These are phyloP conservation scores for Dasyornis broadbenti DNA, from an alignment of 2,113 vertebrate species.

Conservation along the genomic window DNA sequence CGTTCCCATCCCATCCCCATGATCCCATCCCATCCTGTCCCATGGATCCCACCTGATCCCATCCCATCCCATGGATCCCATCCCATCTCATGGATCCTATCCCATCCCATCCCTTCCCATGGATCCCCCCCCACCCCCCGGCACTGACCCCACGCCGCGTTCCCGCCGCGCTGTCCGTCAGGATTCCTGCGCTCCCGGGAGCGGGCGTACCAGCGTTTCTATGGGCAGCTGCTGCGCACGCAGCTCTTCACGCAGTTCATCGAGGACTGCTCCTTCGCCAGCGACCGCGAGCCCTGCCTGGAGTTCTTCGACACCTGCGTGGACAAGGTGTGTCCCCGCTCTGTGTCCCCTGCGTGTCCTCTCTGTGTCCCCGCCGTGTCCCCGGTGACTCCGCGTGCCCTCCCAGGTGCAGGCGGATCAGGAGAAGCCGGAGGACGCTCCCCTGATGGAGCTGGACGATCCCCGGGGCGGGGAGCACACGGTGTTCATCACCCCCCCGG, in stretches of 20 bases:
- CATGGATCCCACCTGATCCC: not conserved
- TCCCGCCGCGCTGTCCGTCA: not conserved
- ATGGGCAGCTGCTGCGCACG: constrained; percentile 82
- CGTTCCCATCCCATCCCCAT: not conserved
- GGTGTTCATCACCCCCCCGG: constrained; percentile 90
- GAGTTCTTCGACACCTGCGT: constrained; percentile 94
- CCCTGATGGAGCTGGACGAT: constrained; percentile 87
- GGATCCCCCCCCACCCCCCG: not conserved
- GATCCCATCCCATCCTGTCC: too few relatives aligned
- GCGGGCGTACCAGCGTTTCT: constrained; percentile 86
- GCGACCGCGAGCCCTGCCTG: constrained; percentile 83
- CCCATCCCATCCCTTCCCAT: not conserved
- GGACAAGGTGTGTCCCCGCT: constrained; percentile 80
- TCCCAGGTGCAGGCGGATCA: constrained; percentile 81
- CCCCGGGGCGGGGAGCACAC: constrained; percentile 87
- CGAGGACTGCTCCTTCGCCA: constrained; percentile 93
- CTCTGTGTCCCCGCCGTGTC: not conserved
- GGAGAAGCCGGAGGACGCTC: constrained; percentile 82
- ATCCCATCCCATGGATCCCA: too few relatives aligned
- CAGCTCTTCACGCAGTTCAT: constrained; percentile 97
- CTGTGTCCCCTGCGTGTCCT: not conserved
- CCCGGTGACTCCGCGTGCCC: accelerated
- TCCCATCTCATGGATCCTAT: too few relatives aligned
- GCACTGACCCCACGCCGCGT: not conserved
- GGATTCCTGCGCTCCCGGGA: constrained; percentile 91